Evolutionary conservation across 2,888 invertebrate species (phyloP), one percentile per base, ranked within the genome.

Genomic region (Salticus scenicus): DNA sequence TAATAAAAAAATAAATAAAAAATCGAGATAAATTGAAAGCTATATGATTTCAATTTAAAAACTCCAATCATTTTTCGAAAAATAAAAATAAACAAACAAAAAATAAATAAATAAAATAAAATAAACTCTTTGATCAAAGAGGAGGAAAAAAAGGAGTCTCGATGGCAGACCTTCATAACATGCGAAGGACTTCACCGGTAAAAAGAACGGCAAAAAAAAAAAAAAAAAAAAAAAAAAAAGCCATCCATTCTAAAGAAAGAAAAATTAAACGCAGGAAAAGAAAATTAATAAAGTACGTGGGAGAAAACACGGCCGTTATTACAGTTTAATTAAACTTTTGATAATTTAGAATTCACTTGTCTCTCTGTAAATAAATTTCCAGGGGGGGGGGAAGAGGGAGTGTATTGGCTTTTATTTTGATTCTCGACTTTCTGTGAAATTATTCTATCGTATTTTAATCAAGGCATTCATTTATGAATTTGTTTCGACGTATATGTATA

Each of bases 241-340:
- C 33, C 67, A 37, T 37, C 64, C 30, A 37, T 63, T 42, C 66
- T n/a, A 73, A 67, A 41, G 47, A 72, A 67, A 76, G 66, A 28
- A 80, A 83, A 76, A 76, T 72, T 66, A 71, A 76, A 76, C 30
- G 63, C 5, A 80, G 42, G 41, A 51, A 57, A 64, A 69, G 51
- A 51, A 84, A 84, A 84, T 84, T 84, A 84, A 84, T 84, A 84
- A 84, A 67, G 76, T 27, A 57, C 41, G 31, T n/a, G 63, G 37
- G 77, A 73, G 77, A 84, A 63, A 77, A 77, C 41, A 73, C 42
- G 27, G 14, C 28, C 77, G 57, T 77, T 84, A 84, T 84, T 77
- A 63, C 83, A 84, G 77, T 84, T 84, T 84, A 84, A 84, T 84
- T 84, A 84, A 84, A 84, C 77, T 84, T 84, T 84, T 77, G 83